Evolutionary conservation across 2,113 vertebrate genomes (phyloP), one percentile per base, ranked within the genome.

Genomic region (Gambusia affinis): DNA sequence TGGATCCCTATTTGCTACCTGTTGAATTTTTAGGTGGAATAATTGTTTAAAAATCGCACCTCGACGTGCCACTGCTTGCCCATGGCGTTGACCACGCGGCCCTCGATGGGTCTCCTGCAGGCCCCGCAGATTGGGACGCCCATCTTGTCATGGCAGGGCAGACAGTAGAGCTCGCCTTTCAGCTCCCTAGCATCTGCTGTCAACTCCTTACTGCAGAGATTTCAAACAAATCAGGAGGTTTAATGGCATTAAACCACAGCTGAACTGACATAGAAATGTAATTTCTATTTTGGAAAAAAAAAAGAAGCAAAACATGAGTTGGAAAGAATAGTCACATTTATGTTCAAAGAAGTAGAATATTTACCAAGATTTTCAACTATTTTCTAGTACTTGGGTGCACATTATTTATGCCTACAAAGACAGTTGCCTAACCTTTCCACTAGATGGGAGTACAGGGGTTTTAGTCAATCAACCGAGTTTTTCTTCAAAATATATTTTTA

Each of bases 11-110:
- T 11, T n/a, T 57, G 51, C 44, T 19, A 19, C 17, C 15, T 17
- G 17, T 19, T 47, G 5, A 47, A 47, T 17, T 47, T 47, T 47
- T 47, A 47, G 44, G 5, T 47, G 44, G 17, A 47, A 47, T 47
- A 47, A 47, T 47, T 47, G 0, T 7, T 57, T 4, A n/a, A 11
- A 70, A 27, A 64, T 30, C 74, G 75, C 92, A 99, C 98, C 97
- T 99, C 98, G 80, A 99, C 97, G 0, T 99, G 98, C 98, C 98
- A 99, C 79, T 99, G 97, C 81, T 99, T 99, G 67, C 97, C 98
- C 98, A 99, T 97, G 64, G 98, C 98, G 24, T 98, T 99, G 51
- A 99, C 98, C 85, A 99, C 97, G 0, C 98, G 97, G 28, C 97
- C 98, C 89, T 99, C 98, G 15, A 99, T 97, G 66, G 98, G 98